A percentile compares a stretch with the other conserved stretches of the same genome.
Conservation (phyloP, 2,797 vertebrate genomes). For the Vireo griseus region DNA sequence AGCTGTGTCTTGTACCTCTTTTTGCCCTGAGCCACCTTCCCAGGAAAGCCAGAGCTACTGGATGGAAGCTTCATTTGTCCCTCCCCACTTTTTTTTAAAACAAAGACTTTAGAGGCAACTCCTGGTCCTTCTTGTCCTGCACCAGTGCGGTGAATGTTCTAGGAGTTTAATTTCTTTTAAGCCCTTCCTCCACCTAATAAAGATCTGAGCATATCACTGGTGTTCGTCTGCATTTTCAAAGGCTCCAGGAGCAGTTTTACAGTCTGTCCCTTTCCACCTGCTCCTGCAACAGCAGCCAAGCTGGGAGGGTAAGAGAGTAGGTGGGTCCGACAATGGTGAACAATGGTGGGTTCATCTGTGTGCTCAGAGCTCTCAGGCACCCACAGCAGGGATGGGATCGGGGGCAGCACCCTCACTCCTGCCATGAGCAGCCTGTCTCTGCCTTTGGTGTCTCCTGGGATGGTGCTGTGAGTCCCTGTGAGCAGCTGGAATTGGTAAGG, state of each 20-base stretch:
- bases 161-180: slow-evolving; percentile 79
- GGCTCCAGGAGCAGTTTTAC: not conserved
- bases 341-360: not conserved
- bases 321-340: not conserved
- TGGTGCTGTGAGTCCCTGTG: accelerated
- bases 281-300: not conserved
- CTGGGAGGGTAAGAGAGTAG: not conserved
- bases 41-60: not conserved
- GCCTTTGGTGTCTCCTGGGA: not conserved
- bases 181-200: slow-evolving; percentile 86
- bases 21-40: not conserved
- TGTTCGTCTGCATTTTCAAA: slow-evolving; percentile 32
- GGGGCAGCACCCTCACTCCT: not conserved
- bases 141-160: slow-evolving; percentile 16
- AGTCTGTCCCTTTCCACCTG: not conserved
- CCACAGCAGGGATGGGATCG: not conserved
- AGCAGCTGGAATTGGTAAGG: not conserved
- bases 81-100: not conserved
- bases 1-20: slow-evolving; percentile 50
- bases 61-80: not conserved
- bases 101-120: not conserved
- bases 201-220: slow-evolving; percentile 76
- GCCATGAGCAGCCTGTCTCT: accelerated
- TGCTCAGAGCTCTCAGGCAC: not conserved
- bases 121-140: slow-evolving; percentile 18